A percentile compares a stretch with the other conserved stretches of the same genome.
Conservation (phyloP, 1,140 invertebrate species). For the Lasioglossum baleicum region DNA sequence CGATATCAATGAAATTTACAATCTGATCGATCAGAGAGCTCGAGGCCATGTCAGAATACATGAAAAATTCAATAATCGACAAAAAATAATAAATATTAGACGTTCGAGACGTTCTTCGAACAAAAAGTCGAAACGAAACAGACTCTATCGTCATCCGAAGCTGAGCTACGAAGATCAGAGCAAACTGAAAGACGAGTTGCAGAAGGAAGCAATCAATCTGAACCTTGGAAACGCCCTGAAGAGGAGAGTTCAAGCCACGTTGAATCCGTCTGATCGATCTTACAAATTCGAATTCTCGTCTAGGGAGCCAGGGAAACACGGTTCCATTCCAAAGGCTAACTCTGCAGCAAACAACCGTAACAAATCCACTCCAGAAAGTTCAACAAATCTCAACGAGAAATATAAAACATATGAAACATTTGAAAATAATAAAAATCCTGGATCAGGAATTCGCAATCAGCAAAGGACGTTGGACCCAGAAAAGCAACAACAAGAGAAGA, state of each 20-base stretch:
- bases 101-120: conserved; percentile 38
- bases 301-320: not conserved
- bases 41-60: not conserved
- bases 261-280: not conserved
- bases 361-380: not conserved
- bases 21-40: no score
- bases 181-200: not conserved
- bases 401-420: not conserved
- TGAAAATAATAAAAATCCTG: no score
- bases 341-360: not conserved
- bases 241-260: conserved; percentile 9
- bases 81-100: not conserved
- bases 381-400: not conserved
- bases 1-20: no score
- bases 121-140: conserved; percentile 1
- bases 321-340: not conserved
- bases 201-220: not conserved
- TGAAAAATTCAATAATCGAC: not conserved
- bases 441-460: not conserved
- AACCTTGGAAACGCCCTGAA: not conserved
- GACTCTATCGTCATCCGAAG: conserved; percentile 30
- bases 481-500: not conserved
- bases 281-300: not conserved
- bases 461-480: no score
- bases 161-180: conserved; percentile 15